Base-by-base conservation (phyloP, 1,140 invertebrate species). In the Spodoptera litura region DNA sequence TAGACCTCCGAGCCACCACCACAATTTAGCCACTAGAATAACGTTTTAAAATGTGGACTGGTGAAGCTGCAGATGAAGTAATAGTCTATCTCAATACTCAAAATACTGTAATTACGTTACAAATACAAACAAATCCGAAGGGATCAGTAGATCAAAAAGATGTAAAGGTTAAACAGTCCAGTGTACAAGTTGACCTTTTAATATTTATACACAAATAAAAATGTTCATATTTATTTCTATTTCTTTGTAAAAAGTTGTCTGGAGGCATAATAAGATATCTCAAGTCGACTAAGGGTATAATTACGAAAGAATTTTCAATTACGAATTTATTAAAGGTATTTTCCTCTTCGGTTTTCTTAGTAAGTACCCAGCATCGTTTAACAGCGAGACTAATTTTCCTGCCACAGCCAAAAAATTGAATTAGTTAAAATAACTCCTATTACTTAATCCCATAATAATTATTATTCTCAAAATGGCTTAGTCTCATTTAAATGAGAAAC, bases 401-500 rank as follows among this genome's bases (percentile, higher is more conserved):
- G 9, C 62, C 10, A 49, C 38, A 49, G 20, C 8, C 11, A 31
- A 61, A 61, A 61, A 35, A 61, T 31, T 61, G 11, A 49, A 49
- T 66, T 66, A 49, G 25, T 38, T 56, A 35, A 56, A 56, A 71
- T 38, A 73, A 61, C 58, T 62, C 72, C 15, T 59, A 53, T 53
- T 35, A 52, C 59, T 59, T 62, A 71, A 71, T 80, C 72, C 53
- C 35, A 70, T 74, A 58, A 81, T 74, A 75, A 78, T 75, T 75
- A 78, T 78, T 62, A 81, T 76, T 51, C 73, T 31, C 44, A 31
- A 78, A 81, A 78, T 59, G 59, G 77, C 72, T 78, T 56, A 71
- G 52, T 35, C 77, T 77, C 74, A 81, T 84, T 84, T 80, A 79
- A 81, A 84, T 83, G 77, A 79, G 77, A 83, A 84, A 84, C 81